These are phyloP conservation scores for Apamea sordens DNA, from an alignment of 2,888 invertebrate species.

Conservation along the genomic window DNA sequence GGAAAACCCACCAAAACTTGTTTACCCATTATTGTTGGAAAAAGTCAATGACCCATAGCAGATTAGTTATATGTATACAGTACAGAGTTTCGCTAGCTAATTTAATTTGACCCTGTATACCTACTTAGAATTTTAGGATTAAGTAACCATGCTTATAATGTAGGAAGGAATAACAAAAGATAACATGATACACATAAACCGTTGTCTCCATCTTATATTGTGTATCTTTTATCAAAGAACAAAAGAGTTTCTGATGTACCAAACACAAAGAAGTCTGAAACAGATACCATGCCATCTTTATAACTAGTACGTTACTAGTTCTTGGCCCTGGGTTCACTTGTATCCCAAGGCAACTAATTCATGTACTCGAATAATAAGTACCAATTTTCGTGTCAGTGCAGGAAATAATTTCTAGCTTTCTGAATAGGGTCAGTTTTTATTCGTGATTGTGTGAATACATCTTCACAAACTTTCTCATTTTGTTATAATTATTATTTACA, in stretches of 20 bases:
- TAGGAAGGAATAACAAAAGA: conserved; percentile 19
- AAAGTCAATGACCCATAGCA: not conserved
- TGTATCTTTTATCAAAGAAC: conserved; percentile 51
- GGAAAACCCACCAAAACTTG: not conserved
- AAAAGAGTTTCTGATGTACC: conserved; percentile 34
- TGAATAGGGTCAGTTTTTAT: not conserved
- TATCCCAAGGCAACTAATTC: not conserved
- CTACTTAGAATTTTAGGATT: not conserved
- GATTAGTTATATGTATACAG: no score
- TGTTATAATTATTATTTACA: not conserved
- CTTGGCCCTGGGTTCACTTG: not conserved
- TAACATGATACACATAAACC: conserved; percentile 17
- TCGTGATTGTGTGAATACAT: not conserved
- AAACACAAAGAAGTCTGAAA: conserved; percentile 50
- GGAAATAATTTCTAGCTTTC: not conserved
- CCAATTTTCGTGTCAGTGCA: no score
- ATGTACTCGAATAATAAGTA: not conserved
- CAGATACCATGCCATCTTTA: conserved; percentile 21
- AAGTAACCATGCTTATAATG: not conserved
- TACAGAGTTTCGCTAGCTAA: no score
- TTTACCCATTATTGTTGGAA: not conserved
- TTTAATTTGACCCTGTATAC: not conserved
- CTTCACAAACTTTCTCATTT: not conserved
- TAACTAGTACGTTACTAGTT: not conserved
- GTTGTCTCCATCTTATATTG: not conserved